Evolutionary conservation across 1,140 invertebrate genomes (phyloP).

Genomic region (Portunus trituberculatus): DNA sequence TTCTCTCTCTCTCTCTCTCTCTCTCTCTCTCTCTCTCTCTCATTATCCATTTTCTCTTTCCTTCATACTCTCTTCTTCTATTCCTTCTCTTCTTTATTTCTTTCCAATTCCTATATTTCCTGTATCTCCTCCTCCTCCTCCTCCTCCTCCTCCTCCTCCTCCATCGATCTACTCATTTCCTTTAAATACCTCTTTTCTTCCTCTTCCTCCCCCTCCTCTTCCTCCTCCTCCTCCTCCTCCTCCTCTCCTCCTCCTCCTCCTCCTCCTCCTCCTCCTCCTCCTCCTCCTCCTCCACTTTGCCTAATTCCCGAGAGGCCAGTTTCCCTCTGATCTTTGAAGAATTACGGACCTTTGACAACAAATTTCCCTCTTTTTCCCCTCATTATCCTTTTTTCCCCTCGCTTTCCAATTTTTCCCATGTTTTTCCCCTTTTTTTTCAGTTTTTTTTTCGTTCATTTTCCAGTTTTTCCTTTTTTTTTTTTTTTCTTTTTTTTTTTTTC

Average conservation of each 20-base stretch:
- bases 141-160: neutral
- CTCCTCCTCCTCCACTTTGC: neutral
- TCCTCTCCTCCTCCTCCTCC: neutral
- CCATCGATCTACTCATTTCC: no score
- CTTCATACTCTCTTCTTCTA: neutral
- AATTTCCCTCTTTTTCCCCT: neutral
- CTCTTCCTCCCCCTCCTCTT: neutral
- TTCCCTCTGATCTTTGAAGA: no score
- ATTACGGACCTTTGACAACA: no score
- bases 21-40: neutral
- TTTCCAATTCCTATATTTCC: neutral
- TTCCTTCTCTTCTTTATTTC: neutral
- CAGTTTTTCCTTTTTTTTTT: no score
- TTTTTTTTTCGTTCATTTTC: no score
- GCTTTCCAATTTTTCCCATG: no score
- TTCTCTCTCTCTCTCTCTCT: neutral
- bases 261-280: neutral
- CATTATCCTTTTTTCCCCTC: neutral
- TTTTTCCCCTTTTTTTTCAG: no score
- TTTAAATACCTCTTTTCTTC: no score
- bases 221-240: neutral
- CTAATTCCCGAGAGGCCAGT: no score
- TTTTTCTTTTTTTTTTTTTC: no score
- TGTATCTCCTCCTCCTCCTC: neutral
- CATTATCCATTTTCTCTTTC: neutral